Evolutionary conservation across 92 coral and sea anemone genomes (phyloP), one percentile per base, ranked within the genome.

Genomic region (Heteractis magnifica): DNA sequence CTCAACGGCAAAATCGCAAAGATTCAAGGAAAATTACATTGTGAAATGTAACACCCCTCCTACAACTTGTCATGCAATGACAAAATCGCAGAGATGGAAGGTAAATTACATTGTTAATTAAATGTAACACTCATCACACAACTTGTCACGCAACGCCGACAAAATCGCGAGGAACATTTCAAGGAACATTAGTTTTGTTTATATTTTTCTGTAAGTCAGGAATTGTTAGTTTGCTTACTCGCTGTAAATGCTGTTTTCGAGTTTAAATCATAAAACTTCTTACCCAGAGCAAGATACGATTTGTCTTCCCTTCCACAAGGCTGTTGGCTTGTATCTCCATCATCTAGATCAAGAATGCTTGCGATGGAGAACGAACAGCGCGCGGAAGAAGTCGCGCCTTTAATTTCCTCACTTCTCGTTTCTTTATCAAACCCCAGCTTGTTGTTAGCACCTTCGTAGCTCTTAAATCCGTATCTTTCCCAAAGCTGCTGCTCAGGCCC

Each of bases 361-460:
- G 93, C 93, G 50, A 90, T 90, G 64, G 91, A 86, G 44, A 90
- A 90, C 9, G 93, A 88, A 72, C 87, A 77, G 16, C 68, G 82
- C 14, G 23, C 16, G 16, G 59, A 55, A 8, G 88, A 34, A 34
- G 44, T 34, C 18, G 85, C 51, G 6, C 79, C 78, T 10, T 62
- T 62, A 1, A 75, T 77, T 20, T 56, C 78, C 18, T 85, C 92
- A 4, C 51, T n/a, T 16, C 20, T 79, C 82, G 4, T 59, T 16
- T 79, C 71, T 14, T 56, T 14, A 15, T 19, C 21, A 10, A 76
- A n/a, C 56, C 56, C 58, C 9, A 53, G 9, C 49, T 26, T 68
- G 73, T 68, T 48, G 49, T 26, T 68, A 1, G 49, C 6, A 10
- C 49, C 73, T 26, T 68, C 73, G 44, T 20, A 26, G 5, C 73